Evolutionary conservation across 2,888 invertebrate species (phyloP).

Genomic region (Aquatica leii): DNA sequence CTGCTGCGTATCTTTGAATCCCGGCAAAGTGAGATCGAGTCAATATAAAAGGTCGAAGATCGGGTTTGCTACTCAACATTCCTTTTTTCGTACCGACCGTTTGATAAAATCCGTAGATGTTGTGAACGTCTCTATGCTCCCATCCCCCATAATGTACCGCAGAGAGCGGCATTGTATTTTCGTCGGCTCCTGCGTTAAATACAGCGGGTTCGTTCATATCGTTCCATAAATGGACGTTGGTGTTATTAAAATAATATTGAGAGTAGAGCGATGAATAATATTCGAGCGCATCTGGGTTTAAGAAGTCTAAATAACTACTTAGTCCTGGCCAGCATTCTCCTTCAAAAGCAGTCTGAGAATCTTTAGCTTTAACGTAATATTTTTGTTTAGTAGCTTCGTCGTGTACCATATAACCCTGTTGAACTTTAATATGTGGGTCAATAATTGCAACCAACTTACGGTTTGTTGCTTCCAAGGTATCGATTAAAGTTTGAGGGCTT

Average conservation of each 20-base stretch:
- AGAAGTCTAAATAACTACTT: constrained; percentile 92
- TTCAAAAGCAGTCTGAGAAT: constrained; percentile 85
- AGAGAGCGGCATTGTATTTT: constrained; percentile 95
- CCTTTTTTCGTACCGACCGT: constrained; percentile 72
- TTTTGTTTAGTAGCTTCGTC: constrained; percentile 80
- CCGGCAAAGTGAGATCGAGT: constrained; percentile 91
- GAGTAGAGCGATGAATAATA: constrained; percentile 75
- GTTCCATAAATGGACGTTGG: constrained; percentile 92
- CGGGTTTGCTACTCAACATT: constrained; percentile 66
- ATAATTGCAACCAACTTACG: constrained; percentile 91
- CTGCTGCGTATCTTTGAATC: constrained; percentile 86
- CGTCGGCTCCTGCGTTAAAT: constrained; percentile 85
- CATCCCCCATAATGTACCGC: constrained; percentile 80
- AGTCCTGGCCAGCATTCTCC: constrained; percentile 96
- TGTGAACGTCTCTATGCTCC: constrained; percentile 93
- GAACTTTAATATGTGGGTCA: constrained; percentile 95
- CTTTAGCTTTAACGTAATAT: constrained; percentile 85
- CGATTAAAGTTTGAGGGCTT: constrained; percentile 83
- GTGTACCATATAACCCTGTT: constrained; percentile 84
- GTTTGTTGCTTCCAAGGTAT: constrained; percentile 83
- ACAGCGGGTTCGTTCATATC: constrained; percentile 99
- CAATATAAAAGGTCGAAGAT: constrained; percentile 87
- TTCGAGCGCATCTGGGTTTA: constrained; percentile 81
- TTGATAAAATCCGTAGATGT: constrained; percentile 81
- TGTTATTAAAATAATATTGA: constrained; percentile 75